Conservation (phyloP, 2,113 vertebrate species). For the Cranoglanis bouderius region DNA sequence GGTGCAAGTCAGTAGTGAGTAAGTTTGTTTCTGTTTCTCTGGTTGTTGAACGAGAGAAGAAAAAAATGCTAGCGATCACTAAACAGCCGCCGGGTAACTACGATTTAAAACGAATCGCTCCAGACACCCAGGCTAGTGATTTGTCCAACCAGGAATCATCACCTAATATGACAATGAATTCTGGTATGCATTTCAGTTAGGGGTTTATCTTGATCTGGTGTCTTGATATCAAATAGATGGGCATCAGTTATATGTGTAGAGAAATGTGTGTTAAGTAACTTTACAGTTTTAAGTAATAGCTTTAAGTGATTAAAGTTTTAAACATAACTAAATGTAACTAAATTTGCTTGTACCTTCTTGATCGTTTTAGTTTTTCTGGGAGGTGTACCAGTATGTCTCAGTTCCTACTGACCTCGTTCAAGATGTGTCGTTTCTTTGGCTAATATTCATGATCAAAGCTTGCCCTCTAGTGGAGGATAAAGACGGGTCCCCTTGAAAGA, state of each 20-base stretch:
- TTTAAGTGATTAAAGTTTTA: background rate
- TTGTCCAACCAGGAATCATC: no score
- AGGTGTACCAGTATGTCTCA: background rate
- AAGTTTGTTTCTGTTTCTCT: background rate
- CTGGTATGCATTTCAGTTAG: background rate
- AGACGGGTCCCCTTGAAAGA: constrained; percentile 6
- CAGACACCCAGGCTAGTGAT: no score
- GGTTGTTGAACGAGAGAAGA: background rate
- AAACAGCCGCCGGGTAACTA: background rate
- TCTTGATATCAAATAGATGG: background rate
- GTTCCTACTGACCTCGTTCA: background rate
- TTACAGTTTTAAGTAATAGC: background rate
- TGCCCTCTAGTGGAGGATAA: constrained; percentile 38
- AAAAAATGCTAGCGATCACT: background rate
- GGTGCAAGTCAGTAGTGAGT: background rate
- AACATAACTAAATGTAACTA: background rate
- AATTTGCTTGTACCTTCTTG: background rate
- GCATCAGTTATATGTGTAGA: background rate
- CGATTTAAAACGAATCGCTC: background rate
- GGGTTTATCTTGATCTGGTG: background rate
- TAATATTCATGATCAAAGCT: constrained; percentile 15
- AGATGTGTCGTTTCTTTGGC: background rate
- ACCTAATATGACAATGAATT: background rate
- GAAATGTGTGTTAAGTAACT: background rate
- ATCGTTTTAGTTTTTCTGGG: background rate